These are phyloP conservation scores for Hyalella azteca DNA, from an alignment of 2,888 invertebrate species.

Conservation along the genomic window DNA sequence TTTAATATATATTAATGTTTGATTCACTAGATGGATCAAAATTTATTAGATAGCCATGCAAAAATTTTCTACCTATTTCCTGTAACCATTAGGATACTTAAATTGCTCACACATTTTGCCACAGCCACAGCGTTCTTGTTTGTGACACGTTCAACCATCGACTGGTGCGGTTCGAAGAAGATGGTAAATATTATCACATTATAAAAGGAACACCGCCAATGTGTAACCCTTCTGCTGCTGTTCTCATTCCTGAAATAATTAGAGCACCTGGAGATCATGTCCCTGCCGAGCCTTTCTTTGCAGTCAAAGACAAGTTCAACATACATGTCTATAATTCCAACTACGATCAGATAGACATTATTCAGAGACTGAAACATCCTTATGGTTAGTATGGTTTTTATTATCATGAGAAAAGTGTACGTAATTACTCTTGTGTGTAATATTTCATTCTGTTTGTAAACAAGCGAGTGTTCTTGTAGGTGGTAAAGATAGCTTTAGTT, in stretches of 20 bases:
- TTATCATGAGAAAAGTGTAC: too few species aligned
- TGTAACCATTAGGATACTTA: too few species aligned
- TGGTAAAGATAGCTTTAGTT: too few species aligned
- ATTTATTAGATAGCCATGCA: too few species aligned
- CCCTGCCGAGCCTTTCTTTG: slow-evolving; percentile 65
- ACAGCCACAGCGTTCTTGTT: slow-evolving; percentile 28
- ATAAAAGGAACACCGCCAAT: slow-evolving; percentile 3
- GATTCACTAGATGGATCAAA: too few species aligned
- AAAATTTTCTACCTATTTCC: too few species aligned
- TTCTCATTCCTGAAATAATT: neutral
- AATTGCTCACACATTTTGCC: too few species aligned
- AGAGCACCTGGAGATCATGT: neutral
- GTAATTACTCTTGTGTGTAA: too few species aligned
- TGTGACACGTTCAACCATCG: slow-evolving; percentile 41
- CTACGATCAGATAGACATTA: slow-evolving; percentile 78
- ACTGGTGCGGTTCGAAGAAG: slow-evolving; percentile 31
- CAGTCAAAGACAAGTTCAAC: slow-evolving; percentile 95
- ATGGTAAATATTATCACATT: neutral
- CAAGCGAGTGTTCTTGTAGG: too few species aligned
- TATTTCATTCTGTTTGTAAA: too few species aligned
- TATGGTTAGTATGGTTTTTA: slow-evolving; percentile 65
- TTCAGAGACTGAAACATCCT: slow-evolving; percentile 92
- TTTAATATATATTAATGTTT: too few species aligned
- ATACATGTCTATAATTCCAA: slow-evolving; percentile 81
- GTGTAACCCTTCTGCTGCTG: slow-evolving; percentile 37